These are phyloP conservation scores for Alviniconcha strummeri DNA, from an alignment of 2,888 invertebrate species.

Conservation along the genomic window DNA sequence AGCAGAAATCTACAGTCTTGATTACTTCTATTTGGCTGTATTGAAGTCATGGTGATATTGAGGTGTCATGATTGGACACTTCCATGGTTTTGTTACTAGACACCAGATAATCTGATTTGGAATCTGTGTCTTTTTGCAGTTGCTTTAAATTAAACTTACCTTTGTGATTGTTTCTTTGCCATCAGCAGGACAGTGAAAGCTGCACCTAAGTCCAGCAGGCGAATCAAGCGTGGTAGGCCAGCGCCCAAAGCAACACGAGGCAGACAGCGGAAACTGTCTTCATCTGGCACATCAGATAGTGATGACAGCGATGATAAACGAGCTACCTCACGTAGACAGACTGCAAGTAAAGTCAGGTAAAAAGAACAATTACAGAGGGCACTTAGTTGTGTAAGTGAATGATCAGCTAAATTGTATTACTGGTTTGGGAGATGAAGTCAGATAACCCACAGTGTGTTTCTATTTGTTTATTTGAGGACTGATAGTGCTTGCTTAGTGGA, in stretches of 20 bases:
- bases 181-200: conserved; percentile 30
- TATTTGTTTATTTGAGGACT: too few relatives aligned
- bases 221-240: conserved; percentile 34
- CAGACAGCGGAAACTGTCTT: conserved; percentile 46
- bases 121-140: neutral
- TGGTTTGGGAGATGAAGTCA: neutral
- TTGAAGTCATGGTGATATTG: too few relatives aligned
- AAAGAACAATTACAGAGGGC: neutral
- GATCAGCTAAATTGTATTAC: conserved; percentile 5
- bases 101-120: too few relatives aligned
- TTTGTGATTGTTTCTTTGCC: neutral
- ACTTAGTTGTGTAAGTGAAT: too few relatives aligned
- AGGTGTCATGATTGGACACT: too few relatives aligned
- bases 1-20: too few relatives aligned
- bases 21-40: too few relatives aligned
- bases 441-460: too few relatives aligned
- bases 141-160: neutral
- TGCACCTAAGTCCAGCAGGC: conserved; percentile 39
- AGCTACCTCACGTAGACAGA: conserved; percentile 45
- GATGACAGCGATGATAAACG: conserved; percentile 59
- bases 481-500: too few relatives aligned
- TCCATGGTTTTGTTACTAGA: too few relatives aligned
- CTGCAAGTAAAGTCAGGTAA: conserved; percentile 57
- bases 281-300: conserved; percentile 63
- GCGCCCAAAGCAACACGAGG: conserved; percentile 29